Evolutionary conservation across 2,888 invertebrate genomes (phyloP).

Genomic region (Platypus cylindrus): DNA sequence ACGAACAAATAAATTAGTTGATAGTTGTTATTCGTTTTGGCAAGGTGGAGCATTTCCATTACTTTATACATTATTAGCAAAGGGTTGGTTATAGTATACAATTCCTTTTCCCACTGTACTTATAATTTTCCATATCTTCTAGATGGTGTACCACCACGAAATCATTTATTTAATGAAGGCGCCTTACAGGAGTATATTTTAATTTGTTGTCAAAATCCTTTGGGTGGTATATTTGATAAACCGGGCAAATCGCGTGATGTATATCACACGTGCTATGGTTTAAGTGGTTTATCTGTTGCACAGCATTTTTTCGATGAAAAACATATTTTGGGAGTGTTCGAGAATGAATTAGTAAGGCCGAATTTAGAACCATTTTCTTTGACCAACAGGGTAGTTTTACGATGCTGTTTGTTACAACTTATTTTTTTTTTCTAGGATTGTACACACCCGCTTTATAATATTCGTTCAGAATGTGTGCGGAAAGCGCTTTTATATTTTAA

Average conservation of each 20-base stretch:
- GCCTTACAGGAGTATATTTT: slow-evolving; percentile 92
- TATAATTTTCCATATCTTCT: slow-evolving; percentile 8
- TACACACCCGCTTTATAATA: slow-evolving; percentile 74
- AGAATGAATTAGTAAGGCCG: slow-evolving; percentile 52
- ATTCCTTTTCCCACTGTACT: neutral
- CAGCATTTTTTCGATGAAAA: slow-evolving; percentile 52
- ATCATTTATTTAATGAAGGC: slow-evolving; percentile 69
- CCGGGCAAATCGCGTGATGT: slow-evolving; percentile 85
- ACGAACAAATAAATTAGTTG: slow-evolving; percentile 94
- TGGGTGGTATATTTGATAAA: slow-evolving; percentile 91
- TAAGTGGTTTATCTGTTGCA: slow-evolving; percentile 89
- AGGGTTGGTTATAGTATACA: slow-evolving; percentile 26
- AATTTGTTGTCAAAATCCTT: slow-evolving; percentile 76
- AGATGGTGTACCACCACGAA: slow-evolving; percentile 37
- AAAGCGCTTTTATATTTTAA: slow-evolving; percentile 39
- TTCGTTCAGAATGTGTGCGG: slow-evolving; percentile 53
- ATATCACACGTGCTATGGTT: slow-evolving; percentile 94
- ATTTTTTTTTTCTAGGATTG: slow-evolving; percentile 37
- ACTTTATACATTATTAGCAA: slow-evolving; percentile 57
- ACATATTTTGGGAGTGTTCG: slow-evolving; percentile 49
- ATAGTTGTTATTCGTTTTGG: slow-evolving; percentile 99
- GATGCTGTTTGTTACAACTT: neutral
- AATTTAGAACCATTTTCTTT: neutral
- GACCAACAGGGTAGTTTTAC: neutral
- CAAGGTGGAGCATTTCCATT: slow-evolving; percentile 88